Percentiles rank a stretch among this genome's conserved stretches.
phyloP scores from a whole-genome alignment of 1,140 invertebrate species.

The Conus ventricosus region DNA sequence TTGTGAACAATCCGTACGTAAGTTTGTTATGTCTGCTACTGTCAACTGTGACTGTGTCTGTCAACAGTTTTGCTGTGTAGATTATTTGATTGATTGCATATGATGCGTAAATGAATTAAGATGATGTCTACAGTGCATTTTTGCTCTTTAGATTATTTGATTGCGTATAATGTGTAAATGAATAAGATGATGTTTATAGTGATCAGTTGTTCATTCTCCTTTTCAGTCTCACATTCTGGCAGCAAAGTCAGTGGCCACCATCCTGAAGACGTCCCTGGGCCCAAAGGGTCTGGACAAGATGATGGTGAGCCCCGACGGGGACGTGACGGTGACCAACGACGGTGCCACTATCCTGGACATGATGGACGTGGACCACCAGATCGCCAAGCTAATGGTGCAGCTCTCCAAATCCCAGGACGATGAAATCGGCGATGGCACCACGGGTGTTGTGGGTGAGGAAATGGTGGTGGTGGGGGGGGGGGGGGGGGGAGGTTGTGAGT shows the following conservation, averaged over 20 bases:
- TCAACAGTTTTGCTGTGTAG: too few species aligned
- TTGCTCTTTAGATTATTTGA: too few species aligned
- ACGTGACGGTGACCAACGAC: slow-evolving; percentile 99
- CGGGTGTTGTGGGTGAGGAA: slow-evolving; percentile 92
- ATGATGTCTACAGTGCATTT: too few species aligned
- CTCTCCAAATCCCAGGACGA: slow-evolving; percentile 99
- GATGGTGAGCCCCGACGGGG: slow-evolving; percentile 97
- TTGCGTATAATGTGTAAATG: too few species aligned
- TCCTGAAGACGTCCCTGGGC: slow-evolving; percentile 94
- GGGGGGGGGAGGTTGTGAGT: too few species aligned
- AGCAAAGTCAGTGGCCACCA: slow-evolving; percentile 91
- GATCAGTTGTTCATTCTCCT: background rate
- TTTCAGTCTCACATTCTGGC: slow-evolving; percentile 96
- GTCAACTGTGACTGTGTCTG: too few species aligned
- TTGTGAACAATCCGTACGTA: too few species aligned
- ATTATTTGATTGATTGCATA: too few species aligned
- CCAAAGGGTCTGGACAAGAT: slow-evolving; percentile 83
- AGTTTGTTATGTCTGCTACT: too few species aligned
- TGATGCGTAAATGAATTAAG: too few species aligned
- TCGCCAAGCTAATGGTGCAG: slow-evolving; percentile 98
- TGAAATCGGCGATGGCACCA: slow-evolving; percentile 99
- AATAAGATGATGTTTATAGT: too few species aligned
- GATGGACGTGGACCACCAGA: slow-evolving; percentile 99
- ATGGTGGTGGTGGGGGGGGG: background rate
- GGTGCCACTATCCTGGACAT: slow-evolving; percentile 99